Evolutionary conservation across 2,888 invertebrate species (phyloP).

Genomic region (Acanthosepion esculentum): DNA sequence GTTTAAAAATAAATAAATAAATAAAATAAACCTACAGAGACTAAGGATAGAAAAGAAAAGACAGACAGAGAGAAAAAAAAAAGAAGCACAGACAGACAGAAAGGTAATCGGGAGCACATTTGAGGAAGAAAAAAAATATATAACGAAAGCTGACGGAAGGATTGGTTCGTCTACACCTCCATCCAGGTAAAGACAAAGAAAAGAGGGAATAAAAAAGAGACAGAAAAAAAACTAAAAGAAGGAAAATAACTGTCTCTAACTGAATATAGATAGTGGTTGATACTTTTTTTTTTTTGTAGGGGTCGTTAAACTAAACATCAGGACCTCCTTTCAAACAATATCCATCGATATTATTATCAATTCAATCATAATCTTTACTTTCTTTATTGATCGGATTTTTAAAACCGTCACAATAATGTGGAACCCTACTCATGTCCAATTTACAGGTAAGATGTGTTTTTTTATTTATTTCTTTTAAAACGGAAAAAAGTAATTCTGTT

Average conservation of each 20-base stretch:
- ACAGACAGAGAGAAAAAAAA: not conserved
- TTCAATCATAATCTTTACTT: not conserved
- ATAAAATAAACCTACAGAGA: too few species aligned
- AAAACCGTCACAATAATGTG: slow-evolving; percentile 57
- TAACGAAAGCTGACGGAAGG: not conserved
- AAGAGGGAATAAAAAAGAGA: not conserved
- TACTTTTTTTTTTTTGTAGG: not conserved
- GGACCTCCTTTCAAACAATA: not conserved
- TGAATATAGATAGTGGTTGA: not conserved
- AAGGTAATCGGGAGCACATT: not conserved
- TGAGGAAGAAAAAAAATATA: not conserved
- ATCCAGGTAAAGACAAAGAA: not conserved
- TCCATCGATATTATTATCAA: not conserved
- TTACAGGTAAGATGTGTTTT: slow-evolving; percentile 61
- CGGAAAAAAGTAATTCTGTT: too few species aligned
- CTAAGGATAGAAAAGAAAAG: not conserved
- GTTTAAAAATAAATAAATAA: not conserved
- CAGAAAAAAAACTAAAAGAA: too few species aligned
- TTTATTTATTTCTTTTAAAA: too few species aligned
- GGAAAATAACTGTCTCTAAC: not conserved
- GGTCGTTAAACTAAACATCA: not conserved
- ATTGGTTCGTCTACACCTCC: not conserved
- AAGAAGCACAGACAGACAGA: not conserved
- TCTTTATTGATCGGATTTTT: not conserved
- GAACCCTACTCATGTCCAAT: slow-evolving; percentile 69